Evolutionary conservation across 2,797 vertebrate genomes (phyloP).

Genomic region (Crenichthys baileyi): DNA sequence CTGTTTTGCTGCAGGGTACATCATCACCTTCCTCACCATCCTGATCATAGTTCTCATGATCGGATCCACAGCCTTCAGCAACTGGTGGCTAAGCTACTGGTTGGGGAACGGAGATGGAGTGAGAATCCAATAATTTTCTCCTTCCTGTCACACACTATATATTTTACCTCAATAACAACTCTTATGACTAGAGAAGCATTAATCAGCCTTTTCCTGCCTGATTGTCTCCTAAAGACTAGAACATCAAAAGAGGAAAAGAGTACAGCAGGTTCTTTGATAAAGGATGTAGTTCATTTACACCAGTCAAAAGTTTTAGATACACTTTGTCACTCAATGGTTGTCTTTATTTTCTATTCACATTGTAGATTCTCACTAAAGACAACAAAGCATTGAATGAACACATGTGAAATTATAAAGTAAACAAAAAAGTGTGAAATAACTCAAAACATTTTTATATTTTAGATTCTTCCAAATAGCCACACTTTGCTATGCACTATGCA

Average conservation of each 20-base stretch:
- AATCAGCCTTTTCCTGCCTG: not conserved
- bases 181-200: not conserved
- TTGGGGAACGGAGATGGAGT: constrained; percentile 80
- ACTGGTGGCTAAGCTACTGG: constrained; percentile 87
- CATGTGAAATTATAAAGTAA: no score
- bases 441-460: no score
- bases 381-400: no score
- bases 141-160: not conserved
- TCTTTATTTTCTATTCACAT: no score
- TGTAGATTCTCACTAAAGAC: no score
- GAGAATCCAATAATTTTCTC: constrained; percentile 35
- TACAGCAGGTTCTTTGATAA: not conserved
- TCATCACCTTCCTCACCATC: constrained; percentile 61
- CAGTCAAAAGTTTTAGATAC: no score
- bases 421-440: no score
- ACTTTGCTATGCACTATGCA: no score
- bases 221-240: no score
- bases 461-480: no score
- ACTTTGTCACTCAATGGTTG: no score
- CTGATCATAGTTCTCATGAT: constrained; percentile 75
- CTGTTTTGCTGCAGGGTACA: constrained; percentile 75
- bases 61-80: constrained; percentile 79
- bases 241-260: not conserved
- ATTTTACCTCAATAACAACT: not conserved
- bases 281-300: not conserved